These are phyloP conservation scores for Hippocampus kuda DNA, from an alignment of 2,797 vertebrate species.

Conservation along the genomic window DNA sequence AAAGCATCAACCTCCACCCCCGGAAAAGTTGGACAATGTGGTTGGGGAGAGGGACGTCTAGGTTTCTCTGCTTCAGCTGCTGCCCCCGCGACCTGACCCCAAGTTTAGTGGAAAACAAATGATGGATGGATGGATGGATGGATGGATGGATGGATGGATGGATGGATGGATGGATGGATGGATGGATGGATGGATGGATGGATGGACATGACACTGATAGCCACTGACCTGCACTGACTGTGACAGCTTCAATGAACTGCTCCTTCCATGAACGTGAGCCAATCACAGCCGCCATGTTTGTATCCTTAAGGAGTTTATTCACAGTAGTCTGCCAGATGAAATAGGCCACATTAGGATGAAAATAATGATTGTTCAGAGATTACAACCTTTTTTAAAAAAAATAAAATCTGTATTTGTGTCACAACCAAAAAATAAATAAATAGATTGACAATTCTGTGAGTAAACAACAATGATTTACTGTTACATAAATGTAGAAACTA, in stretches of 20 bases:
- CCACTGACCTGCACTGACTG: constrained; percentile 79
- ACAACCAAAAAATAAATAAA: background rate
- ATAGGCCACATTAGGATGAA: background rate
- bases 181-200: background rate
- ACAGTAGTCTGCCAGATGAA: constrained; percentile 73
- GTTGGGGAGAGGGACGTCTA: too few species aligned
- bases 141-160: too few species aligned
- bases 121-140: too few species aligned
- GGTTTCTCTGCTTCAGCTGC: too few species aligned
- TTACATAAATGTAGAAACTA: background rate
- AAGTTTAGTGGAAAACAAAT: too few species aligned
- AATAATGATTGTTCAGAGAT: background rate
- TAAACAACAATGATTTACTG: background rate
- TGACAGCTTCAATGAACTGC: constrained; percentile 85
- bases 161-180: too few species aligned
- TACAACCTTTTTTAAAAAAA: background rate
- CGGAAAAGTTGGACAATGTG: too few species aligned
- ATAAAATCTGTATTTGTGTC: background rate
- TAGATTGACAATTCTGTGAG: background rate
- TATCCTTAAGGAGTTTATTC: constrained; percentile 86
- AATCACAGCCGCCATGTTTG: constrained; percentile 80
- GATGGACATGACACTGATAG: too few species aligned
- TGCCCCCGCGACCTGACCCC: too few species aligned
- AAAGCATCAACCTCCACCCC: too few species aligned
- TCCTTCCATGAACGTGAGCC: constrained; percentile 87